Conservation (phyloP, 2,797 vertebrate genomes). For the Gorsachius magnificus region DNA sequence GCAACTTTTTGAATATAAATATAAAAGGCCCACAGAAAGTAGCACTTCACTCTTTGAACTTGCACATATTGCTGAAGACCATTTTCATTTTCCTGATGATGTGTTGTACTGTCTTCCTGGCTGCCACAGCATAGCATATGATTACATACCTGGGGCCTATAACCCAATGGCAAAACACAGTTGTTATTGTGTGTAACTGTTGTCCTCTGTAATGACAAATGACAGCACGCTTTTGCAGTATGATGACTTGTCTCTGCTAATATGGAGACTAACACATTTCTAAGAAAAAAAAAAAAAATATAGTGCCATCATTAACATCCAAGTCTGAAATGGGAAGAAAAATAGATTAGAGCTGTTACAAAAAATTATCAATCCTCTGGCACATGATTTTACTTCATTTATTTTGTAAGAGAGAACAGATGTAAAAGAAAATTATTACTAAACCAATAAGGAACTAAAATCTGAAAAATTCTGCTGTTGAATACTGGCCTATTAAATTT, state of each 20-base stretch:
- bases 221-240: not conserved
- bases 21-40: constrained; percentile 41
- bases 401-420: not conserved
- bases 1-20: constrained; percentile 66
- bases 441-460: not conserved
- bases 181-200: not conserved
- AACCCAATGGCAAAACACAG: not conserved
- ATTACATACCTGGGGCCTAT: not conserved
- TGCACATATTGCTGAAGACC: constrained; percentile 3
- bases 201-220: not conserved
- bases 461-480: not conserved
- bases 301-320: not conserved
- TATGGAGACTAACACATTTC: not conserved
- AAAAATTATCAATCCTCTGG: not conserved
- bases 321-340: not conserved
- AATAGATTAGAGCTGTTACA: not conserved
- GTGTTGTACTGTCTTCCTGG: not conserved
- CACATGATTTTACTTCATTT: not conserved
- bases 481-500: not conserved
- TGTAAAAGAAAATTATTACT: not conserved
- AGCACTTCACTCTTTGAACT: constrained; percentile 36
- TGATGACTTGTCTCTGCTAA: not conserved
- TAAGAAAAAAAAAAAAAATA: not conserved
- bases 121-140: not conserved
- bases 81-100: not conserved